phyloP scores from a whole-genome alignment of 2,113 vertebrate genomes.

The Nycticryphes semicollaris region DNA sequence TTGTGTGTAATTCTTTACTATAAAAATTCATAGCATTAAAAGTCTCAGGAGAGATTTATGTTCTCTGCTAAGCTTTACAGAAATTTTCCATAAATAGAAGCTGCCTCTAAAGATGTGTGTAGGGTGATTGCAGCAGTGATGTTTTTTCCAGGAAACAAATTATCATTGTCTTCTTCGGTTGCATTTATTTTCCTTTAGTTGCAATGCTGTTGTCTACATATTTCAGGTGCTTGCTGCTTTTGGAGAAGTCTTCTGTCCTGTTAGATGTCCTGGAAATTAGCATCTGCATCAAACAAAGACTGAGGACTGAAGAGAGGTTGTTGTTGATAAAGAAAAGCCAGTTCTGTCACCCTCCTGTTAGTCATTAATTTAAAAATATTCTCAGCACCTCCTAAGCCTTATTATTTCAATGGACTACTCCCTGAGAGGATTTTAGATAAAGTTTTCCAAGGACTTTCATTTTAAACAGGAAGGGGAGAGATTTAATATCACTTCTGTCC shows the following conservation, averaged over 20 bases:
- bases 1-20: fast-evolving
- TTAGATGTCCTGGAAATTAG: not conserved
- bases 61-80: not conserved
- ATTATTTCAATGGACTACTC: not conserved
- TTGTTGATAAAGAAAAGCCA: not conserved
- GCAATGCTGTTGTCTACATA: not conserved
- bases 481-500: not conserved
- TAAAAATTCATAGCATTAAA: not conserved
- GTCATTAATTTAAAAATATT: not conserved
- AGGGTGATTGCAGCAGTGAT: not conserved
- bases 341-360: not conserved
- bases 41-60: not conserved
- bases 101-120: not conserved
- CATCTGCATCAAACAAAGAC: not conserved
- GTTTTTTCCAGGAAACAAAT: not conserved
- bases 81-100: not conserved
- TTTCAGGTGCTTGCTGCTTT: not conserved
- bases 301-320: not conserved
- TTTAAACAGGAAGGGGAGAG: not conserved
- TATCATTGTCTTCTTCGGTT: not conserved
- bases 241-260: not conserved
- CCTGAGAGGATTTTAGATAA: not conserved
- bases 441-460: not conserved
- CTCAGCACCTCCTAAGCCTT: not conserved
- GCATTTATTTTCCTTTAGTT: not conserved